Percentiles rank a stretch among this genome's conserved stretches.
These are phyloP conservation scores for Alectura lathami DNA, from an alignment of 2,113 vertebrate species.

Conservation along the genomic window DNA sequence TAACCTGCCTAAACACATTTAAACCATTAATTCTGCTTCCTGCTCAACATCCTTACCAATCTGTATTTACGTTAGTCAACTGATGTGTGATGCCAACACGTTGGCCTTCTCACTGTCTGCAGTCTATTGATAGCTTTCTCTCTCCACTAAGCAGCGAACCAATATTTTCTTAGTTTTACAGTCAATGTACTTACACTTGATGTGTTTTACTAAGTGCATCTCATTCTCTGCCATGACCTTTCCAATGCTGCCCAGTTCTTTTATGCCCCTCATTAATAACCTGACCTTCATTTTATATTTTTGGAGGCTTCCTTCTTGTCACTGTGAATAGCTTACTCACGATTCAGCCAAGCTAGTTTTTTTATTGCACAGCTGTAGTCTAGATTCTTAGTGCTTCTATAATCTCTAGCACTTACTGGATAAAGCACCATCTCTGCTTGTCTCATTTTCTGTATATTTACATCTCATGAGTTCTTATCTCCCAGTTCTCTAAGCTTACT, in stretches of 20 bases:
- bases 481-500: not conserved
- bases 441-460: not conserved
- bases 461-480: not conserved
- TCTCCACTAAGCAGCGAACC: not conserved
- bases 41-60: no score
- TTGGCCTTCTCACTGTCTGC: no score
- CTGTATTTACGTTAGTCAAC: no score
- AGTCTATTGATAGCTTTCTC: not conserved
- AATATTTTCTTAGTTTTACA: not conserved
- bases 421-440: not conserved
- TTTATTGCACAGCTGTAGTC: not conserved
- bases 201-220: not conserved
- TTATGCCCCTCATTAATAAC: not conserved
- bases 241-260: not conserved
- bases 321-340: not conserved
- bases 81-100: no score
- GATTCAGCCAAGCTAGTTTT: not conserved
- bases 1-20: no score
- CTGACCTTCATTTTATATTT: not conserved
- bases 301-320: not conserved
- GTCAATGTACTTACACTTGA: not conserved
- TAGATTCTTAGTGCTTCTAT: not conserved
- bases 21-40: no score
- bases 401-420: not conserved
- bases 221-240: not conserved